Base-by-base conservation (phyloP, 2,797 vertebrate species). In the Amblyopsis hoosieri region DNA sequence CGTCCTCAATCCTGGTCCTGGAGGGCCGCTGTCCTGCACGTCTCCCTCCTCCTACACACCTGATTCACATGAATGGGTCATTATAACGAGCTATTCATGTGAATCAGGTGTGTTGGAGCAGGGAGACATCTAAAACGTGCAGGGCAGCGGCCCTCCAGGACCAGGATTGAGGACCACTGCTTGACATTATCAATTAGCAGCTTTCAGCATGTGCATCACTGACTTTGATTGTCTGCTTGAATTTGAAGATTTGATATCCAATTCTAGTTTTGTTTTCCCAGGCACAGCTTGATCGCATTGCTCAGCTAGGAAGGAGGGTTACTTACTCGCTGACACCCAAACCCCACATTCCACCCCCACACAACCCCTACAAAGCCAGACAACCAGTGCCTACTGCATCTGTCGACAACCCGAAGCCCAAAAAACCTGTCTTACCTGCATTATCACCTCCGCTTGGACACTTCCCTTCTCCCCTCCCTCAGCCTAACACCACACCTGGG, bases 281-380 rank as follows among this genome's bases (percentile, higher is more conserved):
- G 88, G 89, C 90, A 0, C 89, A 92, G 74, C 78, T 94, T 0
- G 85, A 93, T 55, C 89, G 85, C 46, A 88, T 92, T 0, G 60
- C 85, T 71, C 91, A 90, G 68, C 71, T 88, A 0, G 88, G 89
- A 23, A 91, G 73, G 68, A 81, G 82, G 33, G 70, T 73, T 60
- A 68, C 69, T n/a, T 13, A 37, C 42, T 45, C 42, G 11, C 12
- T 60, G 48, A 92, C 92, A 54, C 80, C 77, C 11, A 91, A 85
- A 78, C 87, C 91, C 57, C 69, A 66, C 8, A 65, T 63, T 62
- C 76, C 60, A 2, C 61, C 67, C 42, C 53, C 60, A 47, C 57
- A 80, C 7, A 79, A 63, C 66, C 62, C 75, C 10, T 66, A 79
- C 37, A 66, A 14, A 49, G 59, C 72, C 11, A 79, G 76, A 69